Conservation (phyloP, 2,888 invertebrate genomes). For the Mesorhabditis belari region DNA sequence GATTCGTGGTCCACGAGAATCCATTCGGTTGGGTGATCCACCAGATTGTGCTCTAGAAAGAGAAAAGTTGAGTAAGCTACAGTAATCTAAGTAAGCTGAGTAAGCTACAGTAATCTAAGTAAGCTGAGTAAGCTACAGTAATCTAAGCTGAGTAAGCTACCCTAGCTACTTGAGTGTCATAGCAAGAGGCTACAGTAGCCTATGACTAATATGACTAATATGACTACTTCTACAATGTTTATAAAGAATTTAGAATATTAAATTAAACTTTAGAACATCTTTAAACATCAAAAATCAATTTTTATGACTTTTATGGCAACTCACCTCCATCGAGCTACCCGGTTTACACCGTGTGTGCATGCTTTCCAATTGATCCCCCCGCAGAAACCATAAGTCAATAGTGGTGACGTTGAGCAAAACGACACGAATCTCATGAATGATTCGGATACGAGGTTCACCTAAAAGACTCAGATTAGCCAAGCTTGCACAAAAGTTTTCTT, state of each 20-base stretch:
- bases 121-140: too few relatives aligned
- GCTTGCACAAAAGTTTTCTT: background rate
- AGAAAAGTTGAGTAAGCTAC: background rate
- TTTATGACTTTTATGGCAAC: too few relatives aligned
- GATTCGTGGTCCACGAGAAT: slow-evolving; percentile 75
- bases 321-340: slow-evolving; percentile 80
- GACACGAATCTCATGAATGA: background rate
- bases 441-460: background rate
- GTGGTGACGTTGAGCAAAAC: slow-evolving; percentile 79
- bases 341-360: slow-evolving; percentile 89
- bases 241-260: too few relatives aligned
- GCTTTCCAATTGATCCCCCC: slow-evolving; percentile 81
- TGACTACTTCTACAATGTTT: too few relatives aligned
- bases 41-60: slow-evolving; percentile 72
- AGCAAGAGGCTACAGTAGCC: too few relatives aligned
- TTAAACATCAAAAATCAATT: background rate
- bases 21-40: slow-evolving; percentile 83
- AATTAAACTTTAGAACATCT: too few relatives aligned
- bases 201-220: slow-evolving; percentile 1
- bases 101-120: too few relatives aligned
- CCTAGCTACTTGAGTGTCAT: too few relatives aligned
- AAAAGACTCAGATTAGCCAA: background rate
- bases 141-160: too few relatives aligned
- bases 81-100: too few relatives aligned
- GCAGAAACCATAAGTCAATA: slow-evolving; percentile 89